A percentile compares a stretch with the other conserved stretches of the same genome.
Evolutionary conservation across 1,140 invertebrate genomes (phyloP).

Genomic region (Coenobita brevimanus): DNA sequence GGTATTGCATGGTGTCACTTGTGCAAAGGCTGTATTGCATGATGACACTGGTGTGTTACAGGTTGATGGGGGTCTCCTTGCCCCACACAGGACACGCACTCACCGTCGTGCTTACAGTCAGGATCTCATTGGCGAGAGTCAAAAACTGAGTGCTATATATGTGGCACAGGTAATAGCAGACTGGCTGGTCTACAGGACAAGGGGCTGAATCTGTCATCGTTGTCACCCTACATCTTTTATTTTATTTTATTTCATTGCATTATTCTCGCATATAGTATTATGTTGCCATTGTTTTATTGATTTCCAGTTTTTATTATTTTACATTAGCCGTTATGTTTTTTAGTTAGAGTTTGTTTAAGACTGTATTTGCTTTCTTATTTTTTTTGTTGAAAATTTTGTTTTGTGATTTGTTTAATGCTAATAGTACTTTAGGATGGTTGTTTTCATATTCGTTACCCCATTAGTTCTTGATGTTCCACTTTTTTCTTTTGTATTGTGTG

Average conservation of each 20-base stretch:
- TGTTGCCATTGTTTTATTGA: background rate
- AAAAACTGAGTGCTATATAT: background rate
- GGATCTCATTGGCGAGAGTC: constrained; percentile 52
- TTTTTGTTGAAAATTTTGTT: background rate
- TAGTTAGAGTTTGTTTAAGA: too few relatives aligned
- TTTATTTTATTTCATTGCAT: background rate
- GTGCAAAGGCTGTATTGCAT: background rate
- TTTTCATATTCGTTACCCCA: background rate
- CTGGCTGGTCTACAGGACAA: background rate
- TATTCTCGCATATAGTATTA: background rate
- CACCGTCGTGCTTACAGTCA: constrained; percentile 50
- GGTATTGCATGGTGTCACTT: constrained; percentile 73
- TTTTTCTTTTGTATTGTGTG: background rate
- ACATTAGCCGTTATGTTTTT: background rate
- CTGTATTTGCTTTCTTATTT: too few relatives aligned
- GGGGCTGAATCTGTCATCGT: background rate
- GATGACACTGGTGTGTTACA: constrained; percentile 44
- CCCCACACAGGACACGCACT: background rate
- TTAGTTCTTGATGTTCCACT: background rate
- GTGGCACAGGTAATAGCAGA: constrained; percentile 37
- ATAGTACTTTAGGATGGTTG: background rate
- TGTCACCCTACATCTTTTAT: too few relatives aligned
- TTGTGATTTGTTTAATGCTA: background rate
- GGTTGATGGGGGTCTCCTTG: background rate
- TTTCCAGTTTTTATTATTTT: background rate